Conservation (phyloP, 1,140 invertebrate species). For the Bicyclus anynana region DNA sequence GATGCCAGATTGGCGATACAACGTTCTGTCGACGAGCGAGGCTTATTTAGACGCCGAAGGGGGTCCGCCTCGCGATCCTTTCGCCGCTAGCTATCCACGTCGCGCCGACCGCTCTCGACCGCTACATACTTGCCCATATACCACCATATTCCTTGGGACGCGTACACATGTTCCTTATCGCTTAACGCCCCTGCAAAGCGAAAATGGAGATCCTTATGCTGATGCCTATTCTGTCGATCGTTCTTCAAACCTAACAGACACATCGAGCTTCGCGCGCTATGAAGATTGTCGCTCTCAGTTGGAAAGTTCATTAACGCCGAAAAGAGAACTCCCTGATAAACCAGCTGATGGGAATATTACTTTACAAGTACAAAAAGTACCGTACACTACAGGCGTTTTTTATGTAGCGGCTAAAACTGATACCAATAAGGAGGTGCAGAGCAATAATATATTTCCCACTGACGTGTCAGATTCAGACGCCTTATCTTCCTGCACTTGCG, state of each 20-base stretch:
- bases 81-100: slow-evolving; percentile 64
- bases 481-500: slow-evolving; percentile 71
- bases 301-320: slow-evolving; percentile 44
- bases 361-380: slow-evolving; percentile 69
- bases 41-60: slow-evolving; percentile 62
- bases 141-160: slow-evolving; percentile 62
- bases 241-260: slow-evolving; percentile 75
- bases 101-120: slow-evolving; percentile 59
- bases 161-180: slow-evolving; percentile 51
- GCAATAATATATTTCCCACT: slow-evolving; percentile 58
- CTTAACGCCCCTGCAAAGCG: slow-evolving; percentile 47
- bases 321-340: slow-evolving; percentile 40
- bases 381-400: slow-evolving; percentile 67
- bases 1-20: slow-evolving; percentile 77
- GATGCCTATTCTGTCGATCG: slow-evolving; percentile 71
- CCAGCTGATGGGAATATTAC: slow-evolving; percentile 40
- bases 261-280: slow-evolving; percentile 73
- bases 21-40: slow-evolving; percentile 74
- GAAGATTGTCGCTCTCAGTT: slow-evolving; percentile 65
- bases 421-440: slow-evolving; percentile 43
- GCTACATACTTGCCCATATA: slow-evolving; percentile 66
- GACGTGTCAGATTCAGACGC: slow-evolving; percentile 68
- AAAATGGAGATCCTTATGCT: slow-evolving; percentile 53
- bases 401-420: slow-evolving; percentile 64
- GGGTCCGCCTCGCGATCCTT: slow-evolving; percentile 49